These are phyloP conservation scores for Neodontobutis hainanensis DNA, from an alignment of 2,113 vertebrate species.

Conservation along the genomic window DNA sequence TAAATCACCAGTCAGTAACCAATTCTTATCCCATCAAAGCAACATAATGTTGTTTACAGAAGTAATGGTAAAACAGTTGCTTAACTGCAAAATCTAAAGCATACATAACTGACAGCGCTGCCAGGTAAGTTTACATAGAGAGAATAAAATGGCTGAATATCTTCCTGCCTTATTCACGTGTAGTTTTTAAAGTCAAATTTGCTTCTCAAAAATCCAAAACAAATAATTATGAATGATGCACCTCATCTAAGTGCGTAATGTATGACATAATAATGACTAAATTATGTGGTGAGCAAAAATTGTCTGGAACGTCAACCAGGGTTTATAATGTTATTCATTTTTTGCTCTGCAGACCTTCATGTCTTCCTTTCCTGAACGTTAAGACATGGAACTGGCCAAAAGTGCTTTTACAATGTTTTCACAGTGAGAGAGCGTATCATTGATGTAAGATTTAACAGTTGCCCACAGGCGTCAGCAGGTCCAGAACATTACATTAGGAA, in stretches of 20 bases:
- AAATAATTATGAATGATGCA: neutral
- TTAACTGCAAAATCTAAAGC: no score
- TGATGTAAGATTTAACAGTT: slow-evolving; percentile 36
- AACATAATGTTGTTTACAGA: no score
- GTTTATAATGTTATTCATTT: neutral
- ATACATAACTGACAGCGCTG: no score
- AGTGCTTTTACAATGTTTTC: slow-evolving; percentile 24
- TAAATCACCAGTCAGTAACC: no score
- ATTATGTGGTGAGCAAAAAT: neutral
- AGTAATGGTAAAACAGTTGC: no score
- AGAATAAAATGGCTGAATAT: no score
- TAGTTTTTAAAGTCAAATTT: no score
- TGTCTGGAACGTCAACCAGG: neutral
- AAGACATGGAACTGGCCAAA: slow-evolving; percentile 14
- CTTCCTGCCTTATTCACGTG: no score
- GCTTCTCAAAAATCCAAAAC: neutral
- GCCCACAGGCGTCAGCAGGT: slow-evolving; percentile 15
- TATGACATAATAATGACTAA: neutral
- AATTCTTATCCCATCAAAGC: no score
- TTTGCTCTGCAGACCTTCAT: neutral
- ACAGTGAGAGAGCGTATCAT: slow-evolving; percentile 10
- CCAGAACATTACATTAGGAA: slow-evolving; percentile 27
- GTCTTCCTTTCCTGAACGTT: slow-evolving; percentile 15
- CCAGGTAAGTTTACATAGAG: no score
- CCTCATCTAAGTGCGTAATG: neutral